Percentiles rank a stretch among this genome's conserved stretches.
Conservation (phyloP, 1,140 invertebrate species). For the Eulimnadia texana region DNA sequence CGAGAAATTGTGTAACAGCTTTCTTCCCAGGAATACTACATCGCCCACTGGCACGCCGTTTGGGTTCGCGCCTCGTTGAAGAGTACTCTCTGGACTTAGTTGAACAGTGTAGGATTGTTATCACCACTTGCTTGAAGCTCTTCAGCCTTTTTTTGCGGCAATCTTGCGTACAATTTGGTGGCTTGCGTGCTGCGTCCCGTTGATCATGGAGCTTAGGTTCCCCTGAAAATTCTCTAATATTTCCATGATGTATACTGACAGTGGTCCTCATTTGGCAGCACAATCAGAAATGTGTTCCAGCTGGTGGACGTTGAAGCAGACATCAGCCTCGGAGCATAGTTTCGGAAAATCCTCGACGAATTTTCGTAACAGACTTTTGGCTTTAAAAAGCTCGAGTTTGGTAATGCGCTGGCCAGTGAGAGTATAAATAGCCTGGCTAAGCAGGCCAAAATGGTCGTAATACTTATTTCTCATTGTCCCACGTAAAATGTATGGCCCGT, state of each 20-base stretch:
- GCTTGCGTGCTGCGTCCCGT: background rate
- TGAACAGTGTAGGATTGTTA: too few relatives aligned
- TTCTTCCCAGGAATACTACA: too few relatives aligned
- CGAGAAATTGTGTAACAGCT: too few relatives aligned
- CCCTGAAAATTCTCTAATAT: slow-evolving; percentile 17
- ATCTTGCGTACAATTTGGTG: background rate
- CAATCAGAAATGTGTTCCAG: slow-evolving; percentile 18
- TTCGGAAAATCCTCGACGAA: slow-evolving; percentile 20
- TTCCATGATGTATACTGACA: slow-evolving; percentile 19
- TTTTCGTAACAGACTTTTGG: slow-evolving; percentile 17
- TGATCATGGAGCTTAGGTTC: background rate
- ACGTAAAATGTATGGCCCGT: slow-evolving; percentile 20
- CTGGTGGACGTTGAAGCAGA: slow-evolving; percentile 22
- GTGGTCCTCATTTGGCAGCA: slow-evolving; percentile 18
- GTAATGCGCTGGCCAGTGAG: slow-evolving; percentile 18
- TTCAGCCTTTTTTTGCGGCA: background rate
- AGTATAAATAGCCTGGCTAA: slow-evolving; percentile 21
- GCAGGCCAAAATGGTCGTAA: slow-evolving; percentile 21
- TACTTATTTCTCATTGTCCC: slow-evolving; percentile 17
- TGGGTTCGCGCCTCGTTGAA: too few relatives aligned
- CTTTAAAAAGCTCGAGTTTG: slow-evolving; percentile 18
- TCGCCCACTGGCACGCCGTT: too few relatives aligned
- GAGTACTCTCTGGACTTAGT: too few relatives aligned
- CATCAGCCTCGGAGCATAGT: slow-evolving; percentile 17
- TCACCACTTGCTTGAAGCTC: too few relatives aligned